These are phyloP conservation scores for Gasterosteus nipponicus DNA, from an alignment of 2,113 vertebrate genomes.

Conservation along the genomic window DNA sequence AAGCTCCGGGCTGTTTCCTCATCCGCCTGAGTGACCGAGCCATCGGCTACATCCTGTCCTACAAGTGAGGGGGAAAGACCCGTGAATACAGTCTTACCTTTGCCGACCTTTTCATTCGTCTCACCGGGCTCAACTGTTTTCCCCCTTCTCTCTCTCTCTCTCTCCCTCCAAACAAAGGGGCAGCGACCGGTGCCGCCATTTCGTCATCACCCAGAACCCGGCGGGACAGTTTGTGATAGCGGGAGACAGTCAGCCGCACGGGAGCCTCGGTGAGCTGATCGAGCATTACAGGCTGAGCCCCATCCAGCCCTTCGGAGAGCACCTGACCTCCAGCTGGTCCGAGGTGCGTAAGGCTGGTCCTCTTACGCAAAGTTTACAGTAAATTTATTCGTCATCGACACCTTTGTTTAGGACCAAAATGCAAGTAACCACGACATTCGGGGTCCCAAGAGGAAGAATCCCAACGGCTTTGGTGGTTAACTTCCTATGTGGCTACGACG, in stretches of 20 bases:
- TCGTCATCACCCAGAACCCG: constrained; percentile 83
- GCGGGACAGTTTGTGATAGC: constrained; percentile 80
- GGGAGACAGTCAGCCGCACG: constrained; percentile 78
- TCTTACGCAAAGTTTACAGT: background rate
- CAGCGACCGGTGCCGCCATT: constrained; percentile 85
- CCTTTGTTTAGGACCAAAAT: background rate
- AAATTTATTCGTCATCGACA: background rate
- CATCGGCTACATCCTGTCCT: constrained; percentile 88
- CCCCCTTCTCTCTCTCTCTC: background rate
- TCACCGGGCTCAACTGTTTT: background rate
- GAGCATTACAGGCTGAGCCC: constrained; percentile 78
- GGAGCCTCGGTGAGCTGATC: constrained; percentile 80
- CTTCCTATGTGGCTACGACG: background rate
- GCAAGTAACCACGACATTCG: background rate
- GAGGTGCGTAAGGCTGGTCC: too few species aligned
- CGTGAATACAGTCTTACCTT: background rate
- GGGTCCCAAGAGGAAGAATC: background rate
- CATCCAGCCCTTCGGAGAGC: constrained; percentile 87
- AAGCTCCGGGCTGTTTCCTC: constrained; percentile 84
- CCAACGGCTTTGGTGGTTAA: background rate
- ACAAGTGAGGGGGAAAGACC: constrained; percentile 80
- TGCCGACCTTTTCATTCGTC: background rate
- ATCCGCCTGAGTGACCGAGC: constrained; percentile 87
- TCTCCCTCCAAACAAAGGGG: constrained; percentile 74
- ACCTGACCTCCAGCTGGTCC: constrained; percentile 75